These are phyloP conservation scores for Watsonalla cultraria DNA, from an alignment of 2,888 invertebrate genomes.

Conservation along the genomic window DNA sequence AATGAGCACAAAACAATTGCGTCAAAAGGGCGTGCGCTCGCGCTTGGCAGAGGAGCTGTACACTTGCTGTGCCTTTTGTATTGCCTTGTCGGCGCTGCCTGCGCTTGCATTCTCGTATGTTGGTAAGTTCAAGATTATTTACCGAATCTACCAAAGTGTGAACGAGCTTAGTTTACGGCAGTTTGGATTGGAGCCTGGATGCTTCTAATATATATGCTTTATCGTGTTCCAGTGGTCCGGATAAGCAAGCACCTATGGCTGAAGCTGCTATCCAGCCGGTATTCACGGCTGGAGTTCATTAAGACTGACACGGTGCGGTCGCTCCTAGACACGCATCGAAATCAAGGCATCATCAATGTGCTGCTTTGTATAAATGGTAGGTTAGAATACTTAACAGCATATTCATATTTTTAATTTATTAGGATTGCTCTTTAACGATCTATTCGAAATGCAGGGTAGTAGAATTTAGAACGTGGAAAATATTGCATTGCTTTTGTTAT, in stretches of 20 bases:
- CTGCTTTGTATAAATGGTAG: constrained; percentile 81
- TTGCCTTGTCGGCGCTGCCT: constrained; percentile 59
- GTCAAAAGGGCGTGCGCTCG: constrained; percentile 36
- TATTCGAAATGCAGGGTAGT: too few relatives aligned
- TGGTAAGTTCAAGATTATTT: constrained; percentile 41
- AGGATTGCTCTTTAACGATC: too few relatives aligned
- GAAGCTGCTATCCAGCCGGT: constrained; percentile 76
- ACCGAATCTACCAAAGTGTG: not conserved
- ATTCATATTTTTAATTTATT: too few relatives aligned
- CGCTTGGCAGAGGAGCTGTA: constrained; percentile 54
- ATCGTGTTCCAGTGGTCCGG: constrained; percentile 69
- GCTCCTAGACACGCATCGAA: constrained; percentile 84
- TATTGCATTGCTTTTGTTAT: too few relatives aligned
- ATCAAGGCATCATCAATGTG: constrained; percentile 86
- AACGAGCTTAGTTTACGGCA: too few relatives aligned
- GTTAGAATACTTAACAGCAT: too few relatives aligned
- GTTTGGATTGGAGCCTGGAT: too few relatives aligned
- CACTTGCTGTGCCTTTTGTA: constrained; percentile 65
- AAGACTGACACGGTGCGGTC: constrained; percentile 81
- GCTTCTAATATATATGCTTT: not conserved
- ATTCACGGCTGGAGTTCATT: constrained; percentile 80
- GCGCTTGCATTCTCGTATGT: constrained; percentile 62
- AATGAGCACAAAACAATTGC: constrained; percentile 31
- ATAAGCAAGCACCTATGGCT: constrained; percentile 76
- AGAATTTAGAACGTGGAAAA: too few relatives aligned